Evolutionary conservation across 1,140 invertebrate species (phyloP).

Genomic region (Trigoniulus corallinus): DNA sequence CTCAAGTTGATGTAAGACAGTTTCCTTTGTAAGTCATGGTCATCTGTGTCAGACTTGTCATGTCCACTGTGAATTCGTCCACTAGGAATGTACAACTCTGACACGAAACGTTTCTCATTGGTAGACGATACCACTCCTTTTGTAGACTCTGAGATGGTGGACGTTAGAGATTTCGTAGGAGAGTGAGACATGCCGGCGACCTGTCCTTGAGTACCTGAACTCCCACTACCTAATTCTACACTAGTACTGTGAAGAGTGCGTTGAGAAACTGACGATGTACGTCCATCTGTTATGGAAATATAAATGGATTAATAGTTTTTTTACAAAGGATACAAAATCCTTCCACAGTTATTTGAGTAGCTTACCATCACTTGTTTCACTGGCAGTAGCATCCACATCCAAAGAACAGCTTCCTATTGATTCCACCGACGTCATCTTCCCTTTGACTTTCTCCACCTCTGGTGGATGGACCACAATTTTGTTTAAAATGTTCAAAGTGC

Average conservation of each 20-base stretch:
- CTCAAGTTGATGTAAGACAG: conserved; percentile 74
- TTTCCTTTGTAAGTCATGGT: conserved; percentile 14
- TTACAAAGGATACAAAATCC: background rate
- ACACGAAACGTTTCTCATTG: too few relatives aligned
- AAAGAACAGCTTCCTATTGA: conserved; percentile 63
- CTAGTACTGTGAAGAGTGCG: background rate
- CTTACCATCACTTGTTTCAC: too few relatives aligned
- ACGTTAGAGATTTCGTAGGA: too few relatives aligned
- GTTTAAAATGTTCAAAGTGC: conserved; percentile 9
- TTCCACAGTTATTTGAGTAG: background rate
- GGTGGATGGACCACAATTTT: conserved; percentile 9
- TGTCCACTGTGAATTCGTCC: background rate
- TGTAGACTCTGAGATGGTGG: too few relatives aligned
- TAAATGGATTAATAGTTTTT: background rate
- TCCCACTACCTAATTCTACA: background rate
- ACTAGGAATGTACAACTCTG: background rate
- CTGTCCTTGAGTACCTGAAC: background rate
- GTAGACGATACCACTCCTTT: too few relatives aligned
- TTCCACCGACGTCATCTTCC: conserved; percentile 32
- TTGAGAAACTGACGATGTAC: background rate
- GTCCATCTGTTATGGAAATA: background rate
- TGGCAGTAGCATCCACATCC: conserved; percentile 56
- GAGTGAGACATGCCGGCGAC: background rate
- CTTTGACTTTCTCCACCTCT: conserved; percentile 1
- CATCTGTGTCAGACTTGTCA: background rate